These are phyloP conservation scores for Heliocidaris tuberculata DNA, from an alignment of 35 echinoderm and acorn worm genomes.

Conservation along the genomic window DNA sequence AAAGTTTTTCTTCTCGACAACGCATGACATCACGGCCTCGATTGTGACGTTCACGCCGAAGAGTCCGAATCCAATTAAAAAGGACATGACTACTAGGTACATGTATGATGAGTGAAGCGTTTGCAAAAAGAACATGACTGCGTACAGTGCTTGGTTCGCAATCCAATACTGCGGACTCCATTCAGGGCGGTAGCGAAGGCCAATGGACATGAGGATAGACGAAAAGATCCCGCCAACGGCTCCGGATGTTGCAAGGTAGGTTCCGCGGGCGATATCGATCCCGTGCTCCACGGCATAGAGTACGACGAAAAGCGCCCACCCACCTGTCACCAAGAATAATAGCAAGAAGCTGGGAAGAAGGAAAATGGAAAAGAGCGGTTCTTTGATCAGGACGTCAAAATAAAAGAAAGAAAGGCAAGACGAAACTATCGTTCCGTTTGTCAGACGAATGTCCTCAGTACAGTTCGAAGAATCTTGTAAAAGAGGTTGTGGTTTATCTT, in stretches of 20 bases:
- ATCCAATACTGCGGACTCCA: background rate
- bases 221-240: slow-evolving; percentile 2
- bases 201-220: background rate
- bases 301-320: slow-evolving; percentile 29
- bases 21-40: background rate
- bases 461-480: background rate
- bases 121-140: slow-evolving; percentile 17
- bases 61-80: slow-evolving; percentile 31
- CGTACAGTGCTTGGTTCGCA: background rate
- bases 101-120: background rate
- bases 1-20: background rate
- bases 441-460: background rate
- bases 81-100: background rate
- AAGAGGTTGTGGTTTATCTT: background rate
- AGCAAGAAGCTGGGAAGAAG: background rate
- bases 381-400: background rate
- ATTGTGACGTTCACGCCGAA: background rate
- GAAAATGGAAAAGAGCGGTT: slow-evolving; percentile 2
- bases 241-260: slow-evolving; percentile 22
- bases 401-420: background rate
- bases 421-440: background rate
- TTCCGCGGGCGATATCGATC: background rate
- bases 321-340: slow-evolving; percentile 2
- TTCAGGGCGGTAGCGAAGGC: background rate
- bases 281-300: background rate